These are phyloP conservation scores for Sarcophaga rosellei DNA, from an alignment of 2,888 invertebrate genomes.

Conservation along the genomic window DNA sequence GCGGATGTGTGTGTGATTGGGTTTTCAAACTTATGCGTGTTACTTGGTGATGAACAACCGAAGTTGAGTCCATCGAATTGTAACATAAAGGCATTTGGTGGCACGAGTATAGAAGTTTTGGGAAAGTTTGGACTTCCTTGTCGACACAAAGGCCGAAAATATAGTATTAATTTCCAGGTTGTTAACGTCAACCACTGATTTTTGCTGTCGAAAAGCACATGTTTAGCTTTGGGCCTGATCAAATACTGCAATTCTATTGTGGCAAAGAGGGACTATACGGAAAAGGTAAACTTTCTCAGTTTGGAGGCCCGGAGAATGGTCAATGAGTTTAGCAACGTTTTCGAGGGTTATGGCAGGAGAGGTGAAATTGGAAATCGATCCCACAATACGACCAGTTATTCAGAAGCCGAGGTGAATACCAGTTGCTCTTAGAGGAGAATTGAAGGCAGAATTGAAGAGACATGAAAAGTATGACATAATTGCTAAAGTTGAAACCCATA, in stretches of 20 bases:
- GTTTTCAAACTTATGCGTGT: background rate
- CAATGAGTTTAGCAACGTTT: background rate
- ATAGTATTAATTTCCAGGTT: conserved; percentile 21
- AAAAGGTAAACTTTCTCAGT: conserved; percentile 1
- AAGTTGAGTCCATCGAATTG: background rate
- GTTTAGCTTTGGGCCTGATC: conserved; percentile 1
- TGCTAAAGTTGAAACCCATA: background rate
- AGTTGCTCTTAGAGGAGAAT: background rate
- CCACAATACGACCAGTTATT: background rate
- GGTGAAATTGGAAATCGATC: conserved; percentile 10
- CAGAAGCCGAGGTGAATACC: conserved; percentile 20
- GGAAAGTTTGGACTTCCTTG: conserved; percentile 12
- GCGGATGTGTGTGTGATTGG: conserved; percentile 24
- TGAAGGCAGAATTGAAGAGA: too few species aligned
- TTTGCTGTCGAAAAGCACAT: background rate
- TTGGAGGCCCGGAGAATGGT: background rate
- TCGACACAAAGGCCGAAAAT: conserved; percentile 3
- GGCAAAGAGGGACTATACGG: background rate
- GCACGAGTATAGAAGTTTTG: background rate
- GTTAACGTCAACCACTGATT: background rate
- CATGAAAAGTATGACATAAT: conserved; percentile 7
- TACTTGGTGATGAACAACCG: background rate
- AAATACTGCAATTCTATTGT: conserved; percentile 8
- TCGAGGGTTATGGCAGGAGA: background rate
- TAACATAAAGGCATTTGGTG: conserved; percentile 18